These are phyloP conservation scores for Lithophane leautieri DNA, from an alignment of 2,888 invertebrate genomes.

Conservation along the genomic window DNA sequence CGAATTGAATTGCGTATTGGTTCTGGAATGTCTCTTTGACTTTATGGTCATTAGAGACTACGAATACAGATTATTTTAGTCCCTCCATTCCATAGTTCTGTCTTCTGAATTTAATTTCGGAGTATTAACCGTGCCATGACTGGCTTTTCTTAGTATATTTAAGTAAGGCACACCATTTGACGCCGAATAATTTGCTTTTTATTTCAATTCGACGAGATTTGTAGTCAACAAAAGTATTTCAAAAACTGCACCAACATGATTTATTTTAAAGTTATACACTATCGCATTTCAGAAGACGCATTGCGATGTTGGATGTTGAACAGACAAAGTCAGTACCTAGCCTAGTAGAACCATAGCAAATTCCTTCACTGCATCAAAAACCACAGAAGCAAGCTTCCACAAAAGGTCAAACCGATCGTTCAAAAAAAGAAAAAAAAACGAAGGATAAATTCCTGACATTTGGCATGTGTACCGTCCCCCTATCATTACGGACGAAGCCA, in stretches of 20 bases:
- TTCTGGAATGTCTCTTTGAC: constrained; percentile 40
- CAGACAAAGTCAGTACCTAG: neutral
- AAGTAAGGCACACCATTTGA: neutral
- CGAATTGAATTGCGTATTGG: constrained; percentile 47
- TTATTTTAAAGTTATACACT: neutral
- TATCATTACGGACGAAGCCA: constrained; percentile 81
- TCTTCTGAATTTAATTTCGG: neutral
- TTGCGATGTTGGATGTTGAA: neutral
- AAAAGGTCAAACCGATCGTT: constrained; percentile 43
- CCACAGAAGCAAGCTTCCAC: constrained; percentile 9
- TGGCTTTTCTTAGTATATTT: neutral
- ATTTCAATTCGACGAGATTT: neutral
- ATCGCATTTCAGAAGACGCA: neutral
- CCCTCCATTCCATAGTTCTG: neutral
- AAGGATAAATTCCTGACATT: constrained; percentile 69
- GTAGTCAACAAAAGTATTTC: neutral
- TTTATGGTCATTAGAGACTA: constrained; percentile 15
- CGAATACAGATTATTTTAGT: constrained; percentile 27
- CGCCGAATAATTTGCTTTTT: neutral
- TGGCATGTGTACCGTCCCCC: constrained; percentile 69
- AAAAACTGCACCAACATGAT: no score
- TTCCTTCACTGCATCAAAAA: constrained; percentile 1
- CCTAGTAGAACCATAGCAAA: neutral
- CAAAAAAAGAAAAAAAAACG: constrained; percentile 16
- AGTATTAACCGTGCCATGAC: neutral